Evolutionary conservation across 2,113 vertebrate species (phyloP).

Genomic region (Protobothrops flavoviridis): DNA sequence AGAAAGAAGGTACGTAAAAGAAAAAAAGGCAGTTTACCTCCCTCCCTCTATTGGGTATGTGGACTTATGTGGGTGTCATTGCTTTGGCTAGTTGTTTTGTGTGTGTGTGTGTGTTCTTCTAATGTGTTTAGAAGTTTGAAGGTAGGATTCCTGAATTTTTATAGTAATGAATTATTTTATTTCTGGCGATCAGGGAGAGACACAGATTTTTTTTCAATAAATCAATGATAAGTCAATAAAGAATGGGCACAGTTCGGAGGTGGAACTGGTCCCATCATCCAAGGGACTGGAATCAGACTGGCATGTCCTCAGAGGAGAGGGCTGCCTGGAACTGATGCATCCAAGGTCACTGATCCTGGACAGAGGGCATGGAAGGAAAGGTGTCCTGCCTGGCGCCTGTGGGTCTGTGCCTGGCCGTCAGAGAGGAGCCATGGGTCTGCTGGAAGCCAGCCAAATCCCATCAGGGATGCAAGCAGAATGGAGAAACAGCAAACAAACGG

Average conservation of each 20-base stretch:
- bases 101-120: background rate
- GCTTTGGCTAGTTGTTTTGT: background rate
- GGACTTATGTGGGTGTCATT: background rate
- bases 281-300: background rate
- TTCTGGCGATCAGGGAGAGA: background rate
- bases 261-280: background rate
- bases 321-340: rapidly evolving
- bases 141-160: background rate
- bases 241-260: background rate
- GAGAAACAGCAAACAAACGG: conserved; percentile 18
- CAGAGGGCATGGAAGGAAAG: conserved; percentile 2
- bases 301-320: background rate
- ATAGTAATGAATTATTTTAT: background rate
- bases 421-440: conserved; percentile 20
- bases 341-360: background rate
- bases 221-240: background rate
- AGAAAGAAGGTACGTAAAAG: background rate
- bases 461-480: background rate
- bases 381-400: conserved; percentile 22
- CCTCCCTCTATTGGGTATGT: background rate
- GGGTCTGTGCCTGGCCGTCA: conserved; percentile 21
- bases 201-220: background rate
- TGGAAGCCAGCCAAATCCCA: conserved; percentile 2
- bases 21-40: background rate
- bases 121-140: background rate